phyloP scores from a whole-genome alignment of 2,888 invertebrate species.

The Glomeris marginata region DNA sequence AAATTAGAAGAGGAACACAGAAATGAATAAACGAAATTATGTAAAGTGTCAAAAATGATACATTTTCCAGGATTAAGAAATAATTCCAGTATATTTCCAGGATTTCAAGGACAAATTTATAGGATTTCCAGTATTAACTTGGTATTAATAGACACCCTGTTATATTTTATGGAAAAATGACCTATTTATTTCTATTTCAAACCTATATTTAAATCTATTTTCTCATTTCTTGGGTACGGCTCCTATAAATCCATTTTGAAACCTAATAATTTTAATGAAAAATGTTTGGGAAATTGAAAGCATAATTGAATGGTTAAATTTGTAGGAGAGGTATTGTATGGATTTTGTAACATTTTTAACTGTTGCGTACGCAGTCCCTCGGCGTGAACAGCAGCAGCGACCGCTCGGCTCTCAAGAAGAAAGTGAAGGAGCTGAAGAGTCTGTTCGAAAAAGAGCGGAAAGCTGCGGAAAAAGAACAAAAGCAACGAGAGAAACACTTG shows the following conservation, averaged over 20 bases:
- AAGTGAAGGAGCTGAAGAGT: constrained; percentile 36
- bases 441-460: constrained; percentile 36
- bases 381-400: constrained; percentile 35
- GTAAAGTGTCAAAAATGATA: too few relatives aligned
- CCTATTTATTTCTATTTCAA: too few relatives aligned
- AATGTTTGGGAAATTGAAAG: too few relatives aligned
- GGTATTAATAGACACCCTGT: too few relatives aligned
- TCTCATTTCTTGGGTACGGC: neutral
- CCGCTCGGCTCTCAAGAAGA: constrained; percentile 37
- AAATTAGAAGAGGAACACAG: too few relatives aligned
- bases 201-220: neutral
- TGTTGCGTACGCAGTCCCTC: constrained; percentile 27
- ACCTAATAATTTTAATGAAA: too few relatives aligned
- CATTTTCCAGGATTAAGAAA: too few relatives aligned
- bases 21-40: too few relatives aligned
- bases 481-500: constrained; percentile 66
- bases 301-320: too few relatives aligned
- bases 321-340: neutral
- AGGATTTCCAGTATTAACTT: constrained; percentile 50
- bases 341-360: neutral
- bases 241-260: neutral
- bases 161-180: too few relatives aligned
- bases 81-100: too few relatives aligned
- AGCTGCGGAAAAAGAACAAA: constrained; percentile 68
- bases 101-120: too few relatives aligned